These are phyloP conservation scores for Trichopria drosophilae DNA, from an alignment of 2,888 invertebrate species.

Conservation along the genomic window DNA sequence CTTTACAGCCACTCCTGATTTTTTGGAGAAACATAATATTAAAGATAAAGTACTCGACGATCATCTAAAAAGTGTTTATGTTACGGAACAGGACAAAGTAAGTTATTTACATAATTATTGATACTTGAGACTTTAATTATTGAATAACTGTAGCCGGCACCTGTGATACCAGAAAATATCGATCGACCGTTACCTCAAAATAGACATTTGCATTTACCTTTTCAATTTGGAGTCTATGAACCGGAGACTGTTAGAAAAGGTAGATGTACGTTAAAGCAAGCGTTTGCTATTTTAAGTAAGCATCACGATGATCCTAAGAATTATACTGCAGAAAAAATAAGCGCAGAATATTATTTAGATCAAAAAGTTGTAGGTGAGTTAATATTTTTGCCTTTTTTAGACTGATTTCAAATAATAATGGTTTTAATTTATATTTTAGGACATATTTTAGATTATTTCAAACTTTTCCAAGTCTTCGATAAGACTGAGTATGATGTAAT, in stretches of 20 bases:
- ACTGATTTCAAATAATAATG: slow-evolving; percentile 6
- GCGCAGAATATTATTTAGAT: slow-evolving; percentile 70
- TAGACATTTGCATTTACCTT: slow-evolving; percentile 60
- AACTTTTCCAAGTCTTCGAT: slow-evolving; percentile 62
- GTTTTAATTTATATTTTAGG: slow-evolving; percentile 46
- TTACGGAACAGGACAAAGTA: slow-evolving; percentile 63
- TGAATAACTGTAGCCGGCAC: slow-evolving; percentile 19
- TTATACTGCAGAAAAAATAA: slow-evolving; percentile 65
- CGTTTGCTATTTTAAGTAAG: slow-evolving; percentile 68
- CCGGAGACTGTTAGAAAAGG: slow-evolving; percentile 67
- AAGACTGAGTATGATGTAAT: background rate
- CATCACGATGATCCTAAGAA: slow-evolving; percentile 66
- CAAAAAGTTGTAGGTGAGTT: slow-evolving; percentile 64
- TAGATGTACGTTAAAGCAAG: slow-evolving; percentile 67
- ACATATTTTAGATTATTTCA: slow-evolving; percentile 68
- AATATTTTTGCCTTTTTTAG: background rate
- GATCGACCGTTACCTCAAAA: slow-evolving; percentile 65
- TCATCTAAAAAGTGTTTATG: slow-evolving; percentile 73
- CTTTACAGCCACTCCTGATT: slow-evolving; percentile 66
- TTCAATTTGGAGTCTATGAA: slow-evolving; percentile 71
- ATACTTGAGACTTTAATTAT: no score
- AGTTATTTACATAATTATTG: no score
- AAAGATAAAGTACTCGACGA: slow-evolving; percentile 67
- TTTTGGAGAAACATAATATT: slow-evolving; percentile 64
- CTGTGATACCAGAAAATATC: slow-evolving; percentile 54